Evolutionary conservation across 2,113 vertebrate genomes (phyloP).

Genomic region (Galbula dea): DNA sequence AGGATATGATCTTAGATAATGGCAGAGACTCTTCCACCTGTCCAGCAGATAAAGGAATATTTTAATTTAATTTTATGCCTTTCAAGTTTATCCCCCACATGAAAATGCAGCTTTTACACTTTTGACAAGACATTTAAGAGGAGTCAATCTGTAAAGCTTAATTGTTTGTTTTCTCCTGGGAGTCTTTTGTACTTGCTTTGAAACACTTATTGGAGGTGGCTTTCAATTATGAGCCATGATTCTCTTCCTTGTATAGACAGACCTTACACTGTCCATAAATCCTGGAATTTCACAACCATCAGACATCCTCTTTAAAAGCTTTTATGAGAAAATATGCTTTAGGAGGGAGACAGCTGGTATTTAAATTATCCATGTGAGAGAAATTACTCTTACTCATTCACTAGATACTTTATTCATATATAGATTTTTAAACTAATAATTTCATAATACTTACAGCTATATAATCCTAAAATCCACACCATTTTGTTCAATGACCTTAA

Average conservation of each 20-base stretch:
- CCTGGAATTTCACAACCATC: conserved; percentile 32
- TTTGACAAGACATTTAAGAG: conserved; percentile 5
- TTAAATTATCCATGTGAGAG: conserved; percentile 69
- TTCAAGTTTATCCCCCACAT: not conserved
- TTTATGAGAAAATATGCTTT: conserved; percentile 71
- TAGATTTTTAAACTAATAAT: conserved; percentile 72
- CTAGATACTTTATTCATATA: conserved; percentile 66
- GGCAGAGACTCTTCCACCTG: not conserved
- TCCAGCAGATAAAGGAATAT: not conserved
- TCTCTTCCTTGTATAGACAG: conserved; percentile 17
- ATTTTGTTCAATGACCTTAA: conserved; percentile 42
- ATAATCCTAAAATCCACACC: conserved; percentile 27
- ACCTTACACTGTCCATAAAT: conserved; percentile 46
- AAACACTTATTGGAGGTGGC: not conserved
- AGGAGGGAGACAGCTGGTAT: conserved; percentile 57
- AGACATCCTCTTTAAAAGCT: conserved; percentile 61
- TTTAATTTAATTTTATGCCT: not conserved
- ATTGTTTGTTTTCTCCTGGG: conserved; percentile 20
- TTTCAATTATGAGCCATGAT: conserved; percentile 9
- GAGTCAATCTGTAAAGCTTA: conserved; percentile 8
- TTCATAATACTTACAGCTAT: conserved; percentile 34
- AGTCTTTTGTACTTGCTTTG: conserved; percentile 9
- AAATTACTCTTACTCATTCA: conserved; percentile 66
- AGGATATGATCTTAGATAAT: not conserved
- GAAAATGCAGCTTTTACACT: not conserved